These are phyloP conservation scores for Saccostrea echinata DNA, from an alignment of 1,140 invertebrate genomes.

Conservation along the genomic window DNA sequence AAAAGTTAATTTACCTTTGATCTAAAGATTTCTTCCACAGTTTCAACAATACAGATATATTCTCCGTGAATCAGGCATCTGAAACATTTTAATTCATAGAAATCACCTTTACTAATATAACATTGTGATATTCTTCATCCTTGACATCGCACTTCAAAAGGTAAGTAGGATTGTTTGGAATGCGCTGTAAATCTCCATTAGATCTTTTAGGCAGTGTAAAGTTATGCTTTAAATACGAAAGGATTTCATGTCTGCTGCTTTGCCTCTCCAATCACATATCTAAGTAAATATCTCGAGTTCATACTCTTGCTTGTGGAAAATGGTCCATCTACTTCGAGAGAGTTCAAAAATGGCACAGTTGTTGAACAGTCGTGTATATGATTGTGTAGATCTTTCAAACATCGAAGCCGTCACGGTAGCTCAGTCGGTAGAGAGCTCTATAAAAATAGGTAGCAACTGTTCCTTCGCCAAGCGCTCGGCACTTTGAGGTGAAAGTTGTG, in stretches of 20 bases:
- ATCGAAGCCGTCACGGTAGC: no score
- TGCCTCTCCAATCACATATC: background rate
- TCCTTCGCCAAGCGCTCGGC: no score
- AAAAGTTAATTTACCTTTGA: background rate
- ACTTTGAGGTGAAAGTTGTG: no score
- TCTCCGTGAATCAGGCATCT: background rate
- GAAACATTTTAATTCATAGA: background rate
- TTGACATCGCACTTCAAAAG: background rate
- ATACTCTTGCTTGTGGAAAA: background rate
- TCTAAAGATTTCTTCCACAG: background rate
- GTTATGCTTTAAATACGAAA: background rate
- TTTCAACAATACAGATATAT: background rate
- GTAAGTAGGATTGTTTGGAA: background rate
- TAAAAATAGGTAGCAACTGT: no score
- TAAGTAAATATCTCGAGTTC: conserved; percentile 3
- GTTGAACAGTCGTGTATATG: conserved; percentile 12
- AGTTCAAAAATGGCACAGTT: conserved; percentile 14
- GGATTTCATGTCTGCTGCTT: conserved; percentile 18
- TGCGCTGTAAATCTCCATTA: background rate
- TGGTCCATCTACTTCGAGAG: background rate
- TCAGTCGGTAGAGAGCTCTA: no score
- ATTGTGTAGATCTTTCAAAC: conserved; percentile 2
- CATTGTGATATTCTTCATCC: background rate
- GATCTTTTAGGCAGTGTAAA: background rate
- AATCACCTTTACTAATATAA: background rate